Evolutionary conservation across 2,888 invertebrate species (phyloP).

Genomic region (Dastarcus helophoroides): DNA sequence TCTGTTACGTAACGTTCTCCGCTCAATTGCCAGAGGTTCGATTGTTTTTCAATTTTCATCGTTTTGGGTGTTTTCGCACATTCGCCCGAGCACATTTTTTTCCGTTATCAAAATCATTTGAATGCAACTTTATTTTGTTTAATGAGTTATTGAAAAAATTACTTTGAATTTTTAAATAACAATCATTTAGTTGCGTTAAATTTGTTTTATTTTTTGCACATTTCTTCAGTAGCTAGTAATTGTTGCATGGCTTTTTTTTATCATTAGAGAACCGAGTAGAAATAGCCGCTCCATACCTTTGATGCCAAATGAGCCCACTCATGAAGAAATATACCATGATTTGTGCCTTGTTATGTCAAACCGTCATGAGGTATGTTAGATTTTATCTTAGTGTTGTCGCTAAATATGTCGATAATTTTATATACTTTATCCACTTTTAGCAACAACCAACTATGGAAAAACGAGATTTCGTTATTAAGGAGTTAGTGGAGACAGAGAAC

Average conservation of each 20-base stretch:
- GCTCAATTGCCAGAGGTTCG: constrained; percentile 55
- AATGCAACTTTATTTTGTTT: no score
- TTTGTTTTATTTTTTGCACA: constrained; percentile 11
- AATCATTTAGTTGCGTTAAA: constrained; percentile 7
- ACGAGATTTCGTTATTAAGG: constrained; percentile 84
- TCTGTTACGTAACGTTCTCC: constrained; percentile 76
- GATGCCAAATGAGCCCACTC: constrained; percentile 42
- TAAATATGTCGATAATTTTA: constrained; percentile 2
- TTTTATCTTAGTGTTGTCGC: constrained; percentile 4
- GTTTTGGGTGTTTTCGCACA: no score
- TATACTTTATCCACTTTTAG: no score
- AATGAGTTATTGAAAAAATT: no score
- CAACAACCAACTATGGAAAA: constrained; percentile 52
- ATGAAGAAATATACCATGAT: constrained; percentile 92
- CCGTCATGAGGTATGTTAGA: constrained; percentile 11
- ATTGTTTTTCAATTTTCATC: no score
- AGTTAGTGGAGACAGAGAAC: constrained; percentile 91
- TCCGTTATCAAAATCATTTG: no score
- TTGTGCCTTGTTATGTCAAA: constrained; percentile 43
- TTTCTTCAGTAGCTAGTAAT: constrained; percentile 7
- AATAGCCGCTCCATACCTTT: constrained; percentile 20
- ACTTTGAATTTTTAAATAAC: no score
- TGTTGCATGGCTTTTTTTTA: constrained; percentile 31
- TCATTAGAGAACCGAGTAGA: constrained; percentile 28
- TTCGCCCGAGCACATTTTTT: no score